phyloP scores from a whole-genome alignment of 2,113 vertebrate species.

The Muntiacus reevesi region DNA sequence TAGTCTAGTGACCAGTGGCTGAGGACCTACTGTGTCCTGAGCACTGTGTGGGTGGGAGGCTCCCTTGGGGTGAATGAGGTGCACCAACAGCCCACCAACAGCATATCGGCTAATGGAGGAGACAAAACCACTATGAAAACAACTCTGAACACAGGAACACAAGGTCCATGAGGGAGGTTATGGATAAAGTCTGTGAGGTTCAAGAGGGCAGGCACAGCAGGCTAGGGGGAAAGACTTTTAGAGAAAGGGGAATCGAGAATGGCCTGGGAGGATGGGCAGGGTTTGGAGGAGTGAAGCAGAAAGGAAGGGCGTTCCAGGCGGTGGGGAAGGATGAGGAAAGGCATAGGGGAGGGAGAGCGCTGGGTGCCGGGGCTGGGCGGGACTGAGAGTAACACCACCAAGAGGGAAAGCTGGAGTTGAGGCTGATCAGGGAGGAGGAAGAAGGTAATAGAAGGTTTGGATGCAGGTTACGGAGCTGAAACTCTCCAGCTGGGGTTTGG shows the following conservation, averaged over 20 bases:
- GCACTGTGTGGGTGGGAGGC: not conserved
- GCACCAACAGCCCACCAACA: not conserved
- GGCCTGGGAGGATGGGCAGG: not conserved
- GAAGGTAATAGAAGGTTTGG: not conserved
- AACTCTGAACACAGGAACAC: not conserved
- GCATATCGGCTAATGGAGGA: not conserved
- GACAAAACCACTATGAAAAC: not conserved
- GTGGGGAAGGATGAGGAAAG: not conserved
- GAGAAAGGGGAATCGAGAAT: not conserved
- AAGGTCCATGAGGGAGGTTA: not conserved
- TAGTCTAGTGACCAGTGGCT: not conserved
- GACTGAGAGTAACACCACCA: not conserved
- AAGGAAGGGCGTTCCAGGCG: not conserved
- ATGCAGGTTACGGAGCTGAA: not conserved
- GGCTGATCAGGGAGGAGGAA: not conserved
- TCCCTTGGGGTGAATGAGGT: not conserved
- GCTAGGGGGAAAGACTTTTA: not conserved
- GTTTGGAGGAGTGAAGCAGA: not conserved
- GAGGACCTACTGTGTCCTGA: not conserved
- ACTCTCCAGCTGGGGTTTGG: accelerated
- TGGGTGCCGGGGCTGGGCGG: accelerated
- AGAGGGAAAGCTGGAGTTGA: not conserved
- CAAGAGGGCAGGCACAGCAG: not conserved
- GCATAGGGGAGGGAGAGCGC: not conserved
- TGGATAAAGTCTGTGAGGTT: not conserved